phyloP scores from a whole-genome alignment of 2,797 vertebrate genomes.

The Telmatherina bonti region DNA sequence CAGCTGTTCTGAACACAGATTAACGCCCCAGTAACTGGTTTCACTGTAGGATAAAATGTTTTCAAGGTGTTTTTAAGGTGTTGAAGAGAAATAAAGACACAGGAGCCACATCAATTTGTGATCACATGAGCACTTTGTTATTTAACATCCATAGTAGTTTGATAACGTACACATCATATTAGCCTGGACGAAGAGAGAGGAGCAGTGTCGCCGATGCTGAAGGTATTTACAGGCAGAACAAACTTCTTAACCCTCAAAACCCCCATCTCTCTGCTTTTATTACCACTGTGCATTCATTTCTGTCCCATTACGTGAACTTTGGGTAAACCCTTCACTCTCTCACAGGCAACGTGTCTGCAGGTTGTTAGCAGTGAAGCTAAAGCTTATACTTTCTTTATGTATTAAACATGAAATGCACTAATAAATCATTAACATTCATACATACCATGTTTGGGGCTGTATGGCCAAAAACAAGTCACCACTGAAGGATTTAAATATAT shows the following conservation, averaged over 20 bases:
- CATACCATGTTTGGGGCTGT: constrained; percentile 37
- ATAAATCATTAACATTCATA: constrained; percentile 56
- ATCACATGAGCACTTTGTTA: constrained; percentile 86
- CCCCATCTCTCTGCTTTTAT: constrained; percentile 30
- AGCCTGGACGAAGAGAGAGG: constrained; percentile 69
- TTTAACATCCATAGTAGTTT: constrained; percentile 82
- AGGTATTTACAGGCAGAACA: constrained; percentile 79
- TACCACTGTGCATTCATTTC: constrained; percentile 29
- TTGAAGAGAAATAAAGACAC: constrained; percentile 58
- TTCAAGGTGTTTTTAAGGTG: not conserved
- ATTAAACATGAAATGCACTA: constrained; percentile 37
- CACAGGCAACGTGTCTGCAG: constrained; percentile 2
- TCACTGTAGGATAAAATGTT: not conserved
- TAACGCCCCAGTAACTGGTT: too few relatives aligned
- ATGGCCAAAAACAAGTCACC: constrained; percentile 44
- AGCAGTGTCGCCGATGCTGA: constrained; percentile 68
- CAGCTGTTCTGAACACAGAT: too few relatives aligned
- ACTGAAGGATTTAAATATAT: constrained; percentile 68
- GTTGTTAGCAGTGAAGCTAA: constrained; percentile 36
- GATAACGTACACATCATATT: constrained; percentile 77
- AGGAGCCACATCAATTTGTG: constrained; percentile 62
- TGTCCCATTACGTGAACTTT: constrained; percentile 39
- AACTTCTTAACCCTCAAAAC: constrained; percentile 17
- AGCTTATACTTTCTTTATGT: constrained; percentile 39
- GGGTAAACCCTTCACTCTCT: constrained; percentile 6